phyloP scores from a whole-genome alignment of 2,797 vertebrate genomes.

The Diplodus puntazzo region DNA sequence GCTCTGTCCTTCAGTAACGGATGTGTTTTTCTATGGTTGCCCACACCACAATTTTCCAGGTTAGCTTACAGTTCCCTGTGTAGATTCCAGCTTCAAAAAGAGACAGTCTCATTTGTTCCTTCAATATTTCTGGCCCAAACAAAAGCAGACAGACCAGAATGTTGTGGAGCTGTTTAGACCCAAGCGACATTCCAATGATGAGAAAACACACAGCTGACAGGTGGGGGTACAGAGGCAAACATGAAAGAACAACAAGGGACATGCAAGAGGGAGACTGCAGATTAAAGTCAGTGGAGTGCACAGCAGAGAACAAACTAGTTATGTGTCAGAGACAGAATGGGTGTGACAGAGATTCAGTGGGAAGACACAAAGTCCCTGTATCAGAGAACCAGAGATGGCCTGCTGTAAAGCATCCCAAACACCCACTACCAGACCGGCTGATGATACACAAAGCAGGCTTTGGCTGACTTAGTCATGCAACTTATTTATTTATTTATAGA shows the following conservation, averaged over 20 bases:
- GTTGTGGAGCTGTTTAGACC: constrained; percentile 1
- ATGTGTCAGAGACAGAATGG: constrained; percentile 8
- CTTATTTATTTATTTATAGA: too few species aligned
- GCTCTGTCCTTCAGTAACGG: not conserved
- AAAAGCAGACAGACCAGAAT: not conserved
- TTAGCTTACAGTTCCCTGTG: too few species aligned
- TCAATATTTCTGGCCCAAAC: constrained; percentile 1
- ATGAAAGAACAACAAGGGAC: constrained; percentile 13
- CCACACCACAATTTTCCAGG: not conserved
- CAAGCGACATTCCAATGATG: constrained; percentile 16
- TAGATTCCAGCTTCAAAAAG: not conserved
- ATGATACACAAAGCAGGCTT: constrained; percentile 24
- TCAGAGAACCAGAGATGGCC: not conserved
- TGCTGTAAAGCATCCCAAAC: constrained; percentile 28
- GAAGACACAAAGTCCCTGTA: constrained; percentile 16
- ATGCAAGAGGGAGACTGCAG: constrained; percentile 2
- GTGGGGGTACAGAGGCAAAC: constrained; percentile 9
- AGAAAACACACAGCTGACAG: constrained; percentile 29
- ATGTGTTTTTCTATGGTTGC: too few species aligned
- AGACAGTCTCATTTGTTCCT: not conserved
- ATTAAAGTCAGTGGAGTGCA: constrained; percentile 24
- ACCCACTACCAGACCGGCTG: constrained; percentile 27
- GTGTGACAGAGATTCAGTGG: constrained; percentile 11
- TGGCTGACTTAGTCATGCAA: constrained; percentile 16
- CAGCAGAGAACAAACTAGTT: constrained; percentile 25